phyloP scores from a whole-genome alignment of 2,888 invertebrate species.

The Anticlea derivata region DNA sequence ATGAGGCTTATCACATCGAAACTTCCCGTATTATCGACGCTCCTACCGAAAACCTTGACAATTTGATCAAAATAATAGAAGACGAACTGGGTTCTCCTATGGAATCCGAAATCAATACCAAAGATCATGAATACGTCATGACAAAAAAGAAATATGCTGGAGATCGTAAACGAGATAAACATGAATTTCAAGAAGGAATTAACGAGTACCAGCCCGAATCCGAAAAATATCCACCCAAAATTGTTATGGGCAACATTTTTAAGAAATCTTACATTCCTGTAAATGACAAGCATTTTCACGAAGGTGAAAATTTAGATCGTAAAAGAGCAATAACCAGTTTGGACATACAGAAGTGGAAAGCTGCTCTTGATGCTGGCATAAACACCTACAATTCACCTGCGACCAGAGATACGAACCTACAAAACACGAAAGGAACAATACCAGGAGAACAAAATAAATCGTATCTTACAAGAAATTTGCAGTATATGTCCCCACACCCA shows the following conservation, averaged over 20 bases:
- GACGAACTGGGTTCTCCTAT: slow-evolving; percentile 62
- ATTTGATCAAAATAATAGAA: slow-evolving; percentile 70
- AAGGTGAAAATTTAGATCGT: slow-evolving; percentile 51
- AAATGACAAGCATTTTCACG: slow-evolving; percentile 47
- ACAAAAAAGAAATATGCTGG: slow-evolving; percentile 37
- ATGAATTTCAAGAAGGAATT: slow-evolving; percentile 39
- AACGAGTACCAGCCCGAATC: slow-evolving; percentile 37
- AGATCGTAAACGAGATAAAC: slow-evolving; percentile 39
- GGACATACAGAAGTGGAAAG: slow-evolving; percentile 49
- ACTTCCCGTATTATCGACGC: slow-evolving; percentile 45
- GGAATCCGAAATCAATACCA: slow-evolving; percentile 37
- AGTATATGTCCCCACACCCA: slow-evolving; percentile 48
- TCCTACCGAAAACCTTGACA: slow-evolving; percentile 63
- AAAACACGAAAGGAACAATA: slow-evolving; percentile 12
- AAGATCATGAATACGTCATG: slow-evolving; percentile 35
- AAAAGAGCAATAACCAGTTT: slow-evolving; percentile 56
- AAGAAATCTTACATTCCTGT: slow-evolving; percentile 49
- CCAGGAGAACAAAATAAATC: slow-evolving; percentile 17
- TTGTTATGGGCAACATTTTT: slow-evolving; percentile 49
- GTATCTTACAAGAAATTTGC: slow-evolving; percentile 42
- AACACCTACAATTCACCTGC: slow-evolving; percentile 32
- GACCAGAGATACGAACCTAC: slow-evolving; percentile 32
- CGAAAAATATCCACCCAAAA: slow-evolving; percentile 53
- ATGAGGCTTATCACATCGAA: slow-evolving; percentile 47
- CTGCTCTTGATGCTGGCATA: slow-evolving; percentile 34